phyloP scores from a whole-genome alignment of 2,888 invertebrate species.

The Platycnemis pennipes region DNA sequence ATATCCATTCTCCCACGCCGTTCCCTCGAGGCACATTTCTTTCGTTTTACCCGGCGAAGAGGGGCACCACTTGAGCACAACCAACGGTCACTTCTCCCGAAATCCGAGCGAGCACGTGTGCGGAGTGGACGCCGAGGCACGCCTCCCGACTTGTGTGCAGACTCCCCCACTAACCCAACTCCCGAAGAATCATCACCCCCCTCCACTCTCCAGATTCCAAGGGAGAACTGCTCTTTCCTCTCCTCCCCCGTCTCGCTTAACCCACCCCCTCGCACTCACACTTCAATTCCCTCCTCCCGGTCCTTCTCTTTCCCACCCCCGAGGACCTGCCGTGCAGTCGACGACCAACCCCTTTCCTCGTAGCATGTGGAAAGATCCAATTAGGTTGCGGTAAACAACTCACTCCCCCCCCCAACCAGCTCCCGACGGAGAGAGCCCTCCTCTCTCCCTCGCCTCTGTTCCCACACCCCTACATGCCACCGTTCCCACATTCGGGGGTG shows the following conservation, averaged over 20 bases:
- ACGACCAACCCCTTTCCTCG: background rate
- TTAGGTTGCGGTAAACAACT: constrained; percentile 65
- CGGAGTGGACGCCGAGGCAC: background rate
- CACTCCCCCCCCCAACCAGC: background rate
- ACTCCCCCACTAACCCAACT: background rate
- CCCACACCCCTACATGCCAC: background rate
- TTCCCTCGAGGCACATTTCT: no score
- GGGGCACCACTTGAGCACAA: no score
- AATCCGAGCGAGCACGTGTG: background rate
- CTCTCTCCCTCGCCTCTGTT: background rate
- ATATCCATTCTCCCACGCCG: no score
- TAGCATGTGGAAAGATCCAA: constrained; percentile 65
- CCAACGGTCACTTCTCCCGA: background rate
- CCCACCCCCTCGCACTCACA: background rate
- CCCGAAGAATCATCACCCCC: background rate
- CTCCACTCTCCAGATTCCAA: background rate
- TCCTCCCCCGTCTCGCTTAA: background rate
- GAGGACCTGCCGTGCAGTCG: background rate
- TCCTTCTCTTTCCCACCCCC: background rate
- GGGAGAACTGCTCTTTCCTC: background rate
- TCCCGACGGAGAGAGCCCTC: background rate
- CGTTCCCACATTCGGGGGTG: background rate
- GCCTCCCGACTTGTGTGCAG: background rate
- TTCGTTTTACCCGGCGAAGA: no score
- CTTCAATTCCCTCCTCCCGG: background rate